These are phyloP conservation scores for Cettia cetti DNA, from an alignment of 2,113 vertebrate species.

Conservation along the genomic window DNA sequence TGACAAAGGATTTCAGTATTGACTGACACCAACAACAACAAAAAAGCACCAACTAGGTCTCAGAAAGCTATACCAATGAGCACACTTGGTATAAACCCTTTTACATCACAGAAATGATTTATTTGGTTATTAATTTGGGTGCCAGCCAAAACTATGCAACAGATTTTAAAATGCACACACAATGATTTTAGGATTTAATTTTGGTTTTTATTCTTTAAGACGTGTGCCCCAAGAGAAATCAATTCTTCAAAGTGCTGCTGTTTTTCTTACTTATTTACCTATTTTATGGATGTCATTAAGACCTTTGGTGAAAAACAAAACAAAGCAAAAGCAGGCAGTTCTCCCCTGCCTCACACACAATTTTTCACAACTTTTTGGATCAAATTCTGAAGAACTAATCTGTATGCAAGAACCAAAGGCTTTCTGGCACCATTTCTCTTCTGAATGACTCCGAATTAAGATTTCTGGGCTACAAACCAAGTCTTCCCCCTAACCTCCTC, in stretches of 20 bases:
- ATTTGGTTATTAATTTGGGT: conserved; percentile 25
- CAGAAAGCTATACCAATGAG: not conserved
- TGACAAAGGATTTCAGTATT: conserved; percentile 15
- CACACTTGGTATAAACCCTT: not conserved
- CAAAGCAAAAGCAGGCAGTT: not conserved
- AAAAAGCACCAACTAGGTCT: not conserved
- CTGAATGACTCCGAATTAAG: conserved; percentile 29
- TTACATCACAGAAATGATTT: not conserved
- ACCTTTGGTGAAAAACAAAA: not conserved
- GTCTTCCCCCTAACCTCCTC: not conserved
- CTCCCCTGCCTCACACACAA: not conserved
- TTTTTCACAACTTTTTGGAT: not conserved
- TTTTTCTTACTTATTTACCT: not conserved
- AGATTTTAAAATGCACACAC: not conserved
- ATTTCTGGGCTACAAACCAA: conserved; percentile 37
- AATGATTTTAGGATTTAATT: not conserved
- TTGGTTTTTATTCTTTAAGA: not conserved
- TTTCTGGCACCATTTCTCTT: not conserved
- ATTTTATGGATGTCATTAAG: not conserved
- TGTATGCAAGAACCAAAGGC: conserved; percentile 14
- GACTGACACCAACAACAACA: not conserved
- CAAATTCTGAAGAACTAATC: not conserved
- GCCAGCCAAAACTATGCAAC: not conserved
- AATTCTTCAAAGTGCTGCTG: not conserved
- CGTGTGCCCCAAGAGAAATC: not conserved